Evolutionary conservation across 2,888 invertebrate species (phyloP).

Genomic region (Xylophagus ater): DNA sequence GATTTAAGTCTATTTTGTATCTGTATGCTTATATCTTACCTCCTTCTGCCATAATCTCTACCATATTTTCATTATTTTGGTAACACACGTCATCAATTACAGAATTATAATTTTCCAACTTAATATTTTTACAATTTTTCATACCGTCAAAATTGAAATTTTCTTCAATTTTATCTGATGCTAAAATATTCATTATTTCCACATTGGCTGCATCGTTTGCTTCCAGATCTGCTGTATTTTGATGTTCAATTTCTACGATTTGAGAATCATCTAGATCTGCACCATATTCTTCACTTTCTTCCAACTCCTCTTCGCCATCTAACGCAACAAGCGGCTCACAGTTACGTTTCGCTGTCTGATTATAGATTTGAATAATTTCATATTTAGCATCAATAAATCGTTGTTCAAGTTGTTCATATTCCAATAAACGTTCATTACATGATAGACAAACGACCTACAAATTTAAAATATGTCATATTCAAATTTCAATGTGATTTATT

Average conservation of each 20-base stretch:
- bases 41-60: constrained; percentile 16
- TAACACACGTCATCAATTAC: too few species aligned
- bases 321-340: constrained; percentile 18
- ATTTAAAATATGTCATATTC: too few species aligned
- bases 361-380: constrained; percentile 44
- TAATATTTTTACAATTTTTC: too few species aligned
- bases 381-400: constrained; percentile 43
- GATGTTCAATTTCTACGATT: constrained; percentile 21
- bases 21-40: too few species aligned
- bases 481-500: constrained; percentile 44
- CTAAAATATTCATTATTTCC: too few species aligned
- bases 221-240: constrained; percentile 14
- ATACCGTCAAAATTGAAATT: too few species aligned
- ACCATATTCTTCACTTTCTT: constrained; percentile 19
- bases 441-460: constrained; percentile 50
- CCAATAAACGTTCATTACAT: constrained; percentile 51
- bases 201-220: not conserved
- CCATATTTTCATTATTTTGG: constrained; percentile 15
- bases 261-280: constrained; percentile 18
- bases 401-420: constrained; percentile 49
- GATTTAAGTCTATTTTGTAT: too few species aligned
- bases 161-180: too few species aligned
- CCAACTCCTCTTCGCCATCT: constrained; percentile 21
- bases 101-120: too few species aligned
- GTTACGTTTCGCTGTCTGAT: constrained; percentile 35